Evolutionary conservation across 2,888 invertebrate genomes (phyloP).

Genomic region (Tetheella fluctuosa): DNA sequence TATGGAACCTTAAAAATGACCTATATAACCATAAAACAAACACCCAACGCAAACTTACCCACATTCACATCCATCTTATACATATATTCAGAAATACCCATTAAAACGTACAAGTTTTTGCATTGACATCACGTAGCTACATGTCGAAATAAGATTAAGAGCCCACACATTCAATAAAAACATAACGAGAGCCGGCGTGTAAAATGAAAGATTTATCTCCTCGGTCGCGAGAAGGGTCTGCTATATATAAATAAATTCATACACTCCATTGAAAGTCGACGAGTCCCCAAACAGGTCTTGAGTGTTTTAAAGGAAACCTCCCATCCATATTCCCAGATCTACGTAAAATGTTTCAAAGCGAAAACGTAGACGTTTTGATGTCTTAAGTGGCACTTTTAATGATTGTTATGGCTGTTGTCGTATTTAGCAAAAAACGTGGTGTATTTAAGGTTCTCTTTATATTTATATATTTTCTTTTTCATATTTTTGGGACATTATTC

Average conservation of each 20-base stretch:
- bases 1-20: not conserved
- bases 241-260: slow-evolving; percentile 70
- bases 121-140: slow-evolving; percentile 36
- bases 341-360: slow-evolving; percentile 46
- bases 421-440: not conserved
- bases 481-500: too few relatives aligned
- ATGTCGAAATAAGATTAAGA: slow-evolving; percentile 51
- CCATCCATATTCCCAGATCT: slow-evolving; percentile 57
- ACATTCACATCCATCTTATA: not conserved
- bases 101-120: slow-evolving; percentile 21
- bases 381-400: not conserved
- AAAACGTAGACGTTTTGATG: slow-evolving; percentile 22
- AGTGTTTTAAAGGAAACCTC: slow-evolving; percentile 66
- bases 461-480: too few relatives aligned
- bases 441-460: not conserved
- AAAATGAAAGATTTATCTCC: slow-evolving; percentile 74
- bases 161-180: slow-evolving; percentile 64
- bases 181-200: slow-evolving; percentile 65
- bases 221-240: slow-evolving; percentile 45
- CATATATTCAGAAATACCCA: not conserved
- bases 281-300: slow-evolving; percentile 55
- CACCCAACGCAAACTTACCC: not conserved
- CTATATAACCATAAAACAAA: not conserved
- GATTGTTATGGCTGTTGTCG: not conserved
- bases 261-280: slow-evolving; percentile 68